Base-by-base conservation (phyloP, 2,888 invertebrate species). In the Odontocolon sp. region DNA sequence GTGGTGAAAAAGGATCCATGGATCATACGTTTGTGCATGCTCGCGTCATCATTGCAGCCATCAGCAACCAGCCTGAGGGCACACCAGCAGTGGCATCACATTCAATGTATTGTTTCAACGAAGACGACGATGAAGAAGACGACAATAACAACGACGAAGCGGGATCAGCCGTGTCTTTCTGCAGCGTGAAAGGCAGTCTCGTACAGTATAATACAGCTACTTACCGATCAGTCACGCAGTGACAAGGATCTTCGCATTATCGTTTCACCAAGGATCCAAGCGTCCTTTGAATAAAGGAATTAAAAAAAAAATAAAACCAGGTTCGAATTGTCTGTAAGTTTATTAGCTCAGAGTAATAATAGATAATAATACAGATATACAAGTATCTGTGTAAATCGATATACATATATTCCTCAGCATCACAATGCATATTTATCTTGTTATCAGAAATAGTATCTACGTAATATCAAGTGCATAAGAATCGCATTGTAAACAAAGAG, bases 231-330 rank as follows among this genome's bases (percentile, higher is more conserved):
- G 77, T 77, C 77, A 77, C 73, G 77, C 77, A 52, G 67, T 77
- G 77, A 77, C 77, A 77, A 77, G 77, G 77, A 77, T 77, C 77
- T 77, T 73, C 69, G 68, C 59, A 69, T 72, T 69, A 72, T 77
- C 59, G 42, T 64, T 64, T 74, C 71, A 50, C 64, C 56, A 40
- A 11, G 26, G 28, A 54, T 70, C 52, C 8, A 23, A 16, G 26
- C 38, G 67, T 71, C 61, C 56, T 67, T 63, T 67, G 54, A 61
- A 67, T 67, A 26, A 28, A 14, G 52, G 1, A 52, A 28, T 26
- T 31, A 18, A 11, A 28, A 18, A 54, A 42, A 50, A 57, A 74
- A 52, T 31, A 54, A 31, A 9, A 11, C 23, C 38, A 21, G 9
- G 52, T 50, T 69, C 28, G 14, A 42, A 31, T 36, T n/a, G 38